Conservation (phyloP, 2,113 vertebrate genomes). For the Ranitomeya imitator region DNA sequence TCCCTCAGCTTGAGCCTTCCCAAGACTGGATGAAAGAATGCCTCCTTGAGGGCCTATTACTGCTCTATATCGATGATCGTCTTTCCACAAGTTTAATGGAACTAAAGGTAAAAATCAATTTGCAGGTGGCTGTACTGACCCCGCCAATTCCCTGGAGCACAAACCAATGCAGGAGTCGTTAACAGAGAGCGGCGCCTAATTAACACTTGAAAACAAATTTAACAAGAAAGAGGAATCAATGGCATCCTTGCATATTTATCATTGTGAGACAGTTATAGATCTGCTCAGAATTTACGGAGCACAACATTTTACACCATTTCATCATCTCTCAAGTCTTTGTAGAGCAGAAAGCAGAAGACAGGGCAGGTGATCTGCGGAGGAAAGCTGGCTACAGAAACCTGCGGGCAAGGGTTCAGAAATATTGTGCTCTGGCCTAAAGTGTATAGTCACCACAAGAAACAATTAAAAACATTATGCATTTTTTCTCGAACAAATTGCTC, state of each 20-base stretch:
- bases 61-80: slow-evolving; percentile 3
- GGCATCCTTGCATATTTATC: slow-evolving; percentile 44
- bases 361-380: not conserved
- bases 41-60: slow-evolving; percentile 23
- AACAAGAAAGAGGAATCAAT: slow-evolving; percentile 31
- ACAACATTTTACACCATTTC: not conserved
- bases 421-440: too few species aligned
- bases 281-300: not conserved
- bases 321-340: not conserved
- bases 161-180: not conserved
- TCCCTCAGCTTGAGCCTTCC: not conserved
- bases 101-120: slow-evolving; percentile 42
- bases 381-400: not conserved
- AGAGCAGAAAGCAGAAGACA: not conserved
- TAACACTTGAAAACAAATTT: slow-evolving; percentile 45
- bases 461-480: too few species aligned
- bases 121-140: slow-evolving; percentile 17
- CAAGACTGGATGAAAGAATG: slow-evolving; percentile 59
- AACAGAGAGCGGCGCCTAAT: not conserved
- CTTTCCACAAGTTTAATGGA: slow-evolving; percentile 46
- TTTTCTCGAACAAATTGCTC: too few species aligned
- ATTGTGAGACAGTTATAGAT: slow-evolving; percentile 27
- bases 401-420: not conserved
- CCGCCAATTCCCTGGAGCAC: slow-evolving; percentile 14
- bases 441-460: too few species aligned